A percentile compares a stretch with the other conserved stretches of the same genome.
Evolutionary conservation across 30 jellyfish, hydroid and myxozoan species (phyloP).

Genomic region (Pelagia noctiluca): DNA sequence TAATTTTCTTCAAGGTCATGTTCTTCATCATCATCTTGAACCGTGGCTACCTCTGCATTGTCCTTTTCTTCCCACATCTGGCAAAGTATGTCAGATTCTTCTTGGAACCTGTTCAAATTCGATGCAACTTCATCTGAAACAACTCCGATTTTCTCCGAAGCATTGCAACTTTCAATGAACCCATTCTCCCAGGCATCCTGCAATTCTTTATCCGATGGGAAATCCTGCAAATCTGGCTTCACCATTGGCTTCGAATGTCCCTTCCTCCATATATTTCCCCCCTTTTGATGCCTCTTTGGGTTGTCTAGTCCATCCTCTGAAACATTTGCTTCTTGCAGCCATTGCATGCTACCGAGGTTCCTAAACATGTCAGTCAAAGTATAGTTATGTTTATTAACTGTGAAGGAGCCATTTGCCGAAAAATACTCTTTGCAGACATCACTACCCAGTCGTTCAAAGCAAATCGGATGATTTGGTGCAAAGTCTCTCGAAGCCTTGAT

Average conservation of each 20-base stretch:
- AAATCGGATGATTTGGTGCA: slow-evolving; percentile 7
- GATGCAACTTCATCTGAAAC: background rate
- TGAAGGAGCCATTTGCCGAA: slow-evolving; percentile 4
- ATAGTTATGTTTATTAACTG: no score
- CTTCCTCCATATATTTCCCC: slow-evolving; percentile 28
- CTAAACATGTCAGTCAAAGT: slow-evolving; percentile 28
- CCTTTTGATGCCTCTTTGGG: slow-evolving; percentile 44
- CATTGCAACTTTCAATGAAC: background rate
- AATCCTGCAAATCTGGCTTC: slow-evolving; percentile 18
- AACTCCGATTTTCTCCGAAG: background rate
- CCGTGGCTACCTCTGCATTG: background rate
- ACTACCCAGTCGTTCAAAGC: slow-evolving; percentile 14
- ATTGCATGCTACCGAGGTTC: slow-evolving; percentile 26
- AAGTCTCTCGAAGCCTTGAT: slow-evolving; percentile 18
- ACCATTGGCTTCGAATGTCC: slow-evolving; percentile 18
- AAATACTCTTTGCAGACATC: slow-evolving; percentile 2
- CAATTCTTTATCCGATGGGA: slow-evolving; percentile 17
- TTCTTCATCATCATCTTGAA: background rate
- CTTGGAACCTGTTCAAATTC: background rate
- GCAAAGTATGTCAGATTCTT: background rate
- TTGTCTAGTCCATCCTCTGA: slow-evolving; percentile 32
- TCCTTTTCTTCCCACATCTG: slow-evolving; percentile 3
- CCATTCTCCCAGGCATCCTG: slow-evolving; percentile 27
- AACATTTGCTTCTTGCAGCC: slow-evolving; percentile 19
- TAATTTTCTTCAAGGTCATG: background rate